Evolutionary conservation across 2,113 vertebrate species (phyloP), one percentile per base, ranked within the genome.

Genomic region (Cinclus mexicanus): DNA sequence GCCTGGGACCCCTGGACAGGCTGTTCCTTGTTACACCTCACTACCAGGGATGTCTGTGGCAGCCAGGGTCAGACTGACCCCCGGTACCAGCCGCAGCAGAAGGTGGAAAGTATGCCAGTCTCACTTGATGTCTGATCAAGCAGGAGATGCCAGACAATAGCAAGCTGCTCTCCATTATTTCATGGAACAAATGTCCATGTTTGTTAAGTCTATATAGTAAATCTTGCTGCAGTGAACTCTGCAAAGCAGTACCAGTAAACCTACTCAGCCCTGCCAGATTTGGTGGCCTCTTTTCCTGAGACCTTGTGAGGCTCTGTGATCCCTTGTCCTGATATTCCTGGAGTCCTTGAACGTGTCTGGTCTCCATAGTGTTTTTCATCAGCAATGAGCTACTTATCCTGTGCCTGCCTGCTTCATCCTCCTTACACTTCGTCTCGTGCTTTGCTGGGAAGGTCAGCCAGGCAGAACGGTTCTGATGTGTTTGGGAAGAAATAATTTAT

Each of bases 401-500:
- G 12, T 65, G 49, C 31, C 20, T 93, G 63, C 70, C 77, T 94
- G 68, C 39, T 88, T 86, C 77, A 80, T 93, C 71, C 52, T 94
- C 52, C 83, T 93, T 92, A 65, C 60, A 31, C 33, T 60, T 87
- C 31, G 47, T 67, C 80, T 94, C 6, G 8, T 91, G 82, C 86
- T 95, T 63, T 90, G 44, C 69, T 84, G 57, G 59, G 61, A 91
- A 87, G 61, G 60, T 91, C 92, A 96, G 75, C 70, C 89, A 94
- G 65, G 93, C 92, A 87, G 87, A 93, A 93, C 8, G 0, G 49
- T 88, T 90, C 41, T 94, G 89, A 83, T 29, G 26, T 81, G 44
- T 94, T 55, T 60, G 59, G 52, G 50, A 91, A 83, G 65, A 76
- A 77, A 70, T 90, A 63, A 93, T 94, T 96, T 89, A 94, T 96